Percentiles rank a stretch among this genome's conserved stretches.
These are phyloP conservation scores for Deroplatys truncata DNA, from an alignment of 2,888 invertebrate genomes.

Conservation along the genomic window DNA sequence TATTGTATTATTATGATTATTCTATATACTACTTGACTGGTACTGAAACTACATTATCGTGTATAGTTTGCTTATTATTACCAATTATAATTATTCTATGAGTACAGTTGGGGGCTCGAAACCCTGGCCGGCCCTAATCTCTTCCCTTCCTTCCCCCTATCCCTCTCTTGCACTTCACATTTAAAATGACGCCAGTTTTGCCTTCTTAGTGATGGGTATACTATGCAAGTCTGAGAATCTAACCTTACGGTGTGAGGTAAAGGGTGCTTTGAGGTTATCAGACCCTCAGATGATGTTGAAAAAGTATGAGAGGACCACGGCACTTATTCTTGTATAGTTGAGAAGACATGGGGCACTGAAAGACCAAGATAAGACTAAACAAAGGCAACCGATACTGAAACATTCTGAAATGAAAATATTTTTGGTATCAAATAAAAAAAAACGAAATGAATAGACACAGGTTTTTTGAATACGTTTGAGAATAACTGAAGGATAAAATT, in stretches of 20 bases:
- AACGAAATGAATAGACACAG: too few species aligned
- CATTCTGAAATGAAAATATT: too few species aligned
- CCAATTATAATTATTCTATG: not conserved
- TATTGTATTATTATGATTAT: constrained; percentile 18
- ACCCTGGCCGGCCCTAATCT: not conserved
- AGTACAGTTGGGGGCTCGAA: not conserved
- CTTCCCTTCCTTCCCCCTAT: not conserved
- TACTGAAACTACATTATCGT: constrained; percentile 1
- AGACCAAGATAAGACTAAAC: too few species aligned
- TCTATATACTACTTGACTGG: constrained; percentile 6
- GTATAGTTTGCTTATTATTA: not conserved
- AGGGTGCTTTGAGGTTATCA: not conserved
- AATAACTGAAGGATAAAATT: too few species aligned
- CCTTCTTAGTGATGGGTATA: not conserved
- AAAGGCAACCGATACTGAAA: too few species aligned
- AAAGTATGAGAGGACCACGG: too few species aligned
- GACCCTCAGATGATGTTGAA: too few species aligned
- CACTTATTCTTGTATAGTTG: too few species aligned
- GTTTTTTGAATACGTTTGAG: too few species aligned
- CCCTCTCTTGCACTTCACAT: not conserved
- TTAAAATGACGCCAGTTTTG: not conserved
- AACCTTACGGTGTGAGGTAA: not conserved
- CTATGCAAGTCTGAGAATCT: not conserved
- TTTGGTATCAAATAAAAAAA: too few species aligned
- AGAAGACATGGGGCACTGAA: too few species aligned